These are phyloP conservation scores for Acanthosepion lycidas DNA, from an alignment of 2,888 invertebrate genomes.

Conservation along the genomic window DNA sequence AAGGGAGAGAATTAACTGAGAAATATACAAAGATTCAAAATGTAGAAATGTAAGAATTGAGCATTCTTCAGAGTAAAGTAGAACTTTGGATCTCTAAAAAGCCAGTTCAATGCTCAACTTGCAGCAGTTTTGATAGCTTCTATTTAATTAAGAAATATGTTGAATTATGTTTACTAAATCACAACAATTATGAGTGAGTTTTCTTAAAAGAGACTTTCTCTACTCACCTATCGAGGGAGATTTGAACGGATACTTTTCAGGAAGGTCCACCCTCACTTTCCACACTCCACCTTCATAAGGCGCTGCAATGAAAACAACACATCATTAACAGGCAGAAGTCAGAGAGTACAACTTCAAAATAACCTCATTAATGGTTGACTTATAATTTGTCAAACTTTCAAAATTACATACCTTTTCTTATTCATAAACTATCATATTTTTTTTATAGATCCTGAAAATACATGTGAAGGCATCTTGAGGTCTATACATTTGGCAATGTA, in stretches of 20 bases:
- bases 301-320: constrained; percentile 79
- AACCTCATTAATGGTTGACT: background rate
- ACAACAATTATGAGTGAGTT: background rate
- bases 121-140: too few species aligned
- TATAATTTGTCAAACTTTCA: background rate
- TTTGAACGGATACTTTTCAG: constrained; percentile 99
- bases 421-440: too few species aligned
- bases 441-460: background rate
- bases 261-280: constrained; percentile 98
- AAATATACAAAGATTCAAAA: too few species aligned
- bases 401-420: background rate
- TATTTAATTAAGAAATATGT: too few species aligned
- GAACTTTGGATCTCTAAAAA: too few species aligned
- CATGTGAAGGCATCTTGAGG: background rate
- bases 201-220: background rate
- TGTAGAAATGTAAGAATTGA: too few species aligned
- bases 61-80: too few species aligned
- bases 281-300: constrained; percentile 99
- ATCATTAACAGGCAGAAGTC: background rate
- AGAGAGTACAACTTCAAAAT: background rate
- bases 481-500: background rate
- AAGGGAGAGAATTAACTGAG: too few species aligned
- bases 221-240: constrained; percentile 92
- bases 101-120: too few species aligned
- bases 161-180: background rate